Evolutionary conservation across 2,113 vertebrate genomes (phyloP).

Genomic region (Gymnogyps californianus): DNA sequence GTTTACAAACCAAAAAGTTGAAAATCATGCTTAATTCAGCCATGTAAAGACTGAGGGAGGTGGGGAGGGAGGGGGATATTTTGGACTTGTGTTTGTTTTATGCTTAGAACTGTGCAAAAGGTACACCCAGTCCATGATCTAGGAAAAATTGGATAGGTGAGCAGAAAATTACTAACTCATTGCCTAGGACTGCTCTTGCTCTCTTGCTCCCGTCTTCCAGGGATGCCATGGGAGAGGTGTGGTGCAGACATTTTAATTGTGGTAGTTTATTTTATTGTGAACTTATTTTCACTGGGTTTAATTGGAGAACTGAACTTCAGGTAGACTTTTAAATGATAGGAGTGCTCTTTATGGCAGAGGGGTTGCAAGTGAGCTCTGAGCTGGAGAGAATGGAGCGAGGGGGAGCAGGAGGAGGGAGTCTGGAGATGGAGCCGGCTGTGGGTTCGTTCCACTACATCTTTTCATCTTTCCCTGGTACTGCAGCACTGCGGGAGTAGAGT

Average conservation of each 20-base stretch:
- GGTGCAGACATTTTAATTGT: neutral
- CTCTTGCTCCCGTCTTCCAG: neutral
- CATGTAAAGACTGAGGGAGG: neutral
- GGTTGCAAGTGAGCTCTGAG: neutral
- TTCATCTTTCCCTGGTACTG: conserved; percentile 28
- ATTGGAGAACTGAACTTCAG: neutral
- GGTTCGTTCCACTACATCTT: conserved; percentile 36
- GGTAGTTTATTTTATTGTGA: neutral
- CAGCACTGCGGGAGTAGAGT: neutral
- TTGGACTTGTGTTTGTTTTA: neutral
- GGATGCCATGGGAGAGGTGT: neutral
- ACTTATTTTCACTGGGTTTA: neutral
- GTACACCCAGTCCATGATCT: neutral
- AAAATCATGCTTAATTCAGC: neutral
- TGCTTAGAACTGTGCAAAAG: neutral
- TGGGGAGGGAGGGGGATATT: neutral
- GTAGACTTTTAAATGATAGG: neutral
- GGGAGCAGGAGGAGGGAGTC: neutral
- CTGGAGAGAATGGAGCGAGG: neutral
- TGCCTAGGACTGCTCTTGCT: neutral
- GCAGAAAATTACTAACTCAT: neutral
- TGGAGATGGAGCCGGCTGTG: neutral
- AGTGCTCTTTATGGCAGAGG: neutral
- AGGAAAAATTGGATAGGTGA: neutral
- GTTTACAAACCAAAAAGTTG: neutral